Evolutionary conservation across 1,140 invertebrate genomes (phyloP).

Genomic region (Ericerus pela): DNA sequence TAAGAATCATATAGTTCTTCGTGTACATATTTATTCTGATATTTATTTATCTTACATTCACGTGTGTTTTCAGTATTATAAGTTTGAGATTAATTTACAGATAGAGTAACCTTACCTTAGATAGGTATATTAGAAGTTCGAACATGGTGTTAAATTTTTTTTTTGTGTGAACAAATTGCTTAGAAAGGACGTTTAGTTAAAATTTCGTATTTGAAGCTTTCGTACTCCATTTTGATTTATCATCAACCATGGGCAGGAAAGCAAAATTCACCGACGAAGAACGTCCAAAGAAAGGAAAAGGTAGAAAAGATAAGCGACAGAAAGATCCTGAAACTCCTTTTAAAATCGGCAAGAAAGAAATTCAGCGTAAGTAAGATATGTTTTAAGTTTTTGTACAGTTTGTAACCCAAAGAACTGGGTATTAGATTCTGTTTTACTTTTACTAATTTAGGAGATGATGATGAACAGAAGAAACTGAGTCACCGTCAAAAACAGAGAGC

Average conservation of each 20-base stretch:
- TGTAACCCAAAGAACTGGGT: neutral
- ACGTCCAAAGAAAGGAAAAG: slow-evolving; percentile 60
- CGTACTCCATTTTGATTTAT: too few relatives aligned
- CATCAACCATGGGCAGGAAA: slow-evolving; percentile 90
- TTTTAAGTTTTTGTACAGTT: neutral
- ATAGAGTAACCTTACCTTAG: too few relatives aligned
- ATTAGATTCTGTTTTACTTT: slow-evolving; percentile 15
- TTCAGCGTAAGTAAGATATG: slow-evolving; percentile 11
- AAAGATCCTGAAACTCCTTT: slow-evolving; percentile 51
- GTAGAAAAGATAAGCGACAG: slow-evolving; percentile 71
- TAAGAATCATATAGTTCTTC: too few relatives aligned
- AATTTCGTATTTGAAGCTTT: too few relatives aligned
- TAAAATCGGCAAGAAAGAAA: slow-evolving; percentile 35
- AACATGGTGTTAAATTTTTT: too few relatives aligned
- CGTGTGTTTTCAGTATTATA: too few relatives aligned
- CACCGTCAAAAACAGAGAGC: slow-evolving; percentile 51
- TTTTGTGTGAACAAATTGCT: too few relatives aligned
- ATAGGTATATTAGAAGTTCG: too few relatives aligned
- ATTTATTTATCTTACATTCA: too few relatives aligned
- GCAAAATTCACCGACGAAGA: slow-evolving; percentile 53
- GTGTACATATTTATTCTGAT: too few relatives aligned
- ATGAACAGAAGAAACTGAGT: slow-evolving; percentile 41
- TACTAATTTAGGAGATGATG: slow-evolving; percentile 22
- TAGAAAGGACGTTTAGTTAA: too few relatives aligned
- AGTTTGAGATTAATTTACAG: too few relatives aligned